phyloP scores from a whole-genome alignment of 2,888 invertebrate species.

The Serrognathus titanus region DNA sequence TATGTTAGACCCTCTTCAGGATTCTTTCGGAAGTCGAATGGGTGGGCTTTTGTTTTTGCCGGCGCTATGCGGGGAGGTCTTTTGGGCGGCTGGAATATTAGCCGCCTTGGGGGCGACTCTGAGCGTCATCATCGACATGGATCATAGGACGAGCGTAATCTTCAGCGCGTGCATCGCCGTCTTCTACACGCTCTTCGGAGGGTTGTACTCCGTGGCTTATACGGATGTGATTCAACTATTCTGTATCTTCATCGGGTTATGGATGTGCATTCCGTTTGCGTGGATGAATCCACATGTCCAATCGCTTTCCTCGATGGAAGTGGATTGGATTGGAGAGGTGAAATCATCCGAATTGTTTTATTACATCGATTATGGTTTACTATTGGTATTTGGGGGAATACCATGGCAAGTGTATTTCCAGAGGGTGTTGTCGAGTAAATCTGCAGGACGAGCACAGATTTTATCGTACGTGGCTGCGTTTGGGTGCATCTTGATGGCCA shows the following conservation, averaged over 20 bases:
- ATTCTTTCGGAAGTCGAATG: constrained; percentile 95
- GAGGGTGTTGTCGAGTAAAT: constrained; percentile 93
- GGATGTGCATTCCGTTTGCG: constrained; percentile 97
- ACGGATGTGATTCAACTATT: constrained; percentile 98
- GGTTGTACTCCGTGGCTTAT: constrained; percentile 96
- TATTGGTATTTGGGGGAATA: constrained; percentile 92
- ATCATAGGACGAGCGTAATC: constrained; percentile 88
- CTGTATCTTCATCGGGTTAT: constrained; percentile 96
- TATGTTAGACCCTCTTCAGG: constrained; percentile 97
- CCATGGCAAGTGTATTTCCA: constrained; percentile 99
- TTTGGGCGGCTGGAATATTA: constrained; percentile 98
- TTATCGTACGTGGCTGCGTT: constrained; percentile 94
- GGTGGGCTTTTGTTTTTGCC: constrained; percentile 95
- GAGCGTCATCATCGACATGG: constrained; percentile 95
- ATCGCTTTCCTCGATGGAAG: constrained; percentile 75
- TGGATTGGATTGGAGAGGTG: constrained; percentile 86
- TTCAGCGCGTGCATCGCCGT: constrained; percentile 95
- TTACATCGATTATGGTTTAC: constrained; percentile 84
- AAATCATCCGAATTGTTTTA: constrained; percentile 70
- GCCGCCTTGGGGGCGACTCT: constrained; percentile 95
- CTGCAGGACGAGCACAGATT: constrained; percentile 88
- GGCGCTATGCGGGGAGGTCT: constrained; percentile 95
- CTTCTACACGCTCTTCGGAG: constrained; percentile 96
- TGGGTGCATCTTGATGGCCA: constrained; percentile 95
- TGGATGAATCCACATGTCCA: constrained; percentile 84